These are phyloP conservation scores for Yponomeuta evonymella DNA, from an alignment of 2,888 invertebrate genomes.

Conservation along the genomic window DNA sequence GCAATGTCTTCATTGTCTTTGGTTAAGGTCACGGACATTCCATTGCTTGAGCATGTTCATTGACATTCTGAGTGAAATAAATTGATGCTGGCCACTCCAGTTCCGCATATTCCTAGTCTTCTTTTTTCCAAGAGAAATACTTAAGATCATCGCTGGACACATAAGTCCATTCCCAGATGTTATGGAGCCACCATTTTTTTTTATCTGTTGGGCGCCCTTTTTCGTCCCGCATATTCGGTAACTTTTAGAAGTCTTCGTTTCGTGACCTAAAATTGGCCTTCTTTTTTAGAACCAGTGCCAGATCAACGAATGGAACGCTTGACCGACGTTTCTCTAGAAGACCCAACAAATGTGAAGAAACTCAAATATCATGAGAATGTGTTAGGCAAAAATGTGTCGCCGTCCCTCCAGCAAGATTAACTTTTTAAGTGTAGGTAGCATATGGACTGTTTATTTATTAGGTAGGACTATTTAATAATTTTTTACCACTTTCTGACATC, in stretches of 20 bases:
- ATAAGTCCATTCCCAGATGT: too few species aligned
- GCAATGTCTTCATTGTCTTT: too few species aligned
- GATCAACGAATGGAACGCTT: conserved; percentile 83
- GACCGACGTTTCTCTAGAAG: conserved; percentile 65
- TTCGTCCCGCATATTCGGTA: too few species aligned
- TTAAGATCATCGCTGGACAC: not conserved
- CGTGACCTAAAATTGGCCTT: conserved; percentile 3
- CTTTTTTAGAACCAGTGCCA: conserved; percentile 79
- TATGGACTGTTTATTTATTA: not conserved
- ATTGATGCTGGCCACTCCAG: too few species aligned
- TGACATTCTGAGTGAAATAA: too few species aligned
- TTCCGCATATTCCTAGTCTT: too few species aligned
- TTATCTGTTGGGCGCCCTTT: too few species aligned
- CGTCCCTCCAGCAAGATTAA: conserved; percentile 69
- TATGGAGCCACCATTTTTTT: too few species aligned
- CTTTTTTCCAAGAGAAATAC: not conserved
- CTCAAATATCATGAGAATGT: conserved; percentile 81
- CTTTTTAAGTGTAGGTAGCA: conserved; percentile 13
- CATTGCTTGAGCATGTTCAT: too few species aligned
- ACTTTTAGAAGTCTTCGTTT: conserved; percentile 5
- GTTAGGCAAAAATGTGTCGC: conserved; percentile 79
- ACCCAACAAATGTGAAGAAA: conserved; percentile 80
- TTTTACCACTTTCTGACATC: not conserved
- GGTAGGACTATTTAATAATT: not conserved
- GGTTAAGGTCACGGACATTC: too few species aligned